Evolutionary conservation across 2,113 vertebrate species (phyloP), one percentile per base, ranked within the genome.

Genomic region (Struthidea cinerea): DNA sequence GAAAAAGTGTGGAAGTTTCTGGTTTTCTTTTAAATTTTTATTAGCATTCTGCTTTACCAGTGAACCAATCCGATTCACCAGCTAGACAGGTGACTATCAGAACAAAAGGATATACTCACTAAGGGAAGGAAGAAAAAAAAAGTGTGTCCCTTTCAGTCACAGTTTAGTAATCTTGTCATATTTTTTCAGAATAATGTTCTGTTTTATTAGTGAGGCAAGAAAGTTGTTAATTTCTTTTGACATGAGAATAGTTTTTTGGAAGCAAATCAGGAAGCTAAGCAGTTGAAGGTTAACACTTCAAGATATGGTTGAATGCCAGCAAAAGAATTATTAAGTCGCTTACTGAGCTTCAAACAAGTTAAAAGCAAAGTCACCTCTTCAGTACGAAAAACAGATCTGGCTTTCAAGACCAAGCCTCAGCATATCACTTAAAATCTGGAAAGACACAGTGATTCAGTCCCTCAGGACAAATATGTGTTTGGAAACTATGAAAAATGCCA

Each of bases 401-500:
- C 27, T 27, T n/a, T 70, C 60, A 77, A 12, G 11, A 90, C 10
- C 46, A 69, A 60, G 28, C 16, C 27, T 30, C 46, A 77, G 35
- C 18, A 32, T 6, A 74, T 6, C 5, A 3, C 55, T 55, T 56
- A 41, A 65, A 82, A 56, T 60, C 46, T 63, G 44, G 53, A 95
- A 88, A 87, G 6, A 65, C 32, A 65, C 8, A 53, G 44, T 93
- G 85, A 96, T 84, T 97, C 93, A 94, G 44, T 57, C 52, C 52
- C 88, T 86, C 32, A 56, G 41, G 90, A 94, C 50, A 75, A 74
- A 30, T 74, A 59, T 6, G 17, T 16, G 11, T 78, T 75, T 86
- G 92, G 96, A 96, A 97, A 92, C 79, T 46, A 68, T 93, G 94
- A 95, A 63, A 61, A 87, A 91, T 11, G 65, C 39, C 91, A 42